Percentiles rank a stretch among this genome's conserved stretches.
These are phyloP conservation scores for Seladonia tumulorum DNA, from an alignment of 2,888 invertebrate species.

Conservation along the genomic window DNA sequence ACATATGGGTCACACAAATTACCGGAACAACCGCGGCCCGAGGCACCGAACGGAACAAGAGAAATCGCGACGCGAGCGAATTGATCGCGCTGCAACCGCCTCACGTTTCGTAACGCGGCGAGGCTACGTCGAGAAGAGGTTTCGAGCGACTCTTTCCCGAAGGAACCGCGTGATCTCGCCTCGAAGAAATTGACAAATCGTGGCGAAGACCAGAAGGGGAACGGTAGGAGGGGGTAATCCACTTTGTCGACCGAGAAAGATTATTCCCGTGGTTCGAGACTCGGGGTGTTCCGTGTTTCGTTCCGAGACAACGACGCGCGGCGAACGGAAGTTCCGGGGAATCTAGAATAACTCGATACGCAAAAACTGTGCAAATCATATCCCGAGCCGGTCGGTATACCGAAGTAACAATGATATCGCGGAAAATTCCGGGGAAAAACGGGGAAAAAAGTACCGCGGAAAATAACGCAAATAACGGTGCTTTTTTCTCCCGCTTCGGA, in stretches of 20 bases:
- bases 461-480: constrained; percentile 20
- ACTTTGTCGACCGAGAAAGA: constrained; percentile 29
- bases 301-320: not conserved
- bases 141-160: not conserved
- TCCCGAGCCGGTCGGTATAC: constrained; percentile 3
- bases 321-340: not conserved
- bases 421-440: not conserved
- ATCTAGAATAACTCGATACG: constrained; percentile 11
- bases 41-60: not conserved
- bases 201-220: constrained; percentile 4
- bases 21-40: constrained; percentile 27
- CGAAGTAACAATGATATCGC: constrained; percentile 23
- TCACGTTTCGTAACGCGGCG: not conserved
- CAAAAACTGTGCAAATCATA: constrained; percentile 16
- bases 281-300: not conserved
- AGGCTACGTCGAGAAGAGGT: not conserved
- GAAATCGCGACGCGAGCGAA: constrained; percentile 16
- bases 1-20: constrained; percentile 51
- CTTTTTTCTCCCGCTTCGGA: constrained; percentile 1
- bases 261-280: constrained; percentile 1
- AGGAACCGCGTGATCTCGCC: not conserved
- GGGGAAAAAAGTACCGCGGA: not conserved
- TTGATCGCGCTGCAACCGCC: not conserved
- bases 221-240: constrained; percentile 23
- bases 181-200: constrained; percentile 35